Conservation (phyloP, 2,888 invertebrate species). For the Drosophila bunnanda region DNA sequence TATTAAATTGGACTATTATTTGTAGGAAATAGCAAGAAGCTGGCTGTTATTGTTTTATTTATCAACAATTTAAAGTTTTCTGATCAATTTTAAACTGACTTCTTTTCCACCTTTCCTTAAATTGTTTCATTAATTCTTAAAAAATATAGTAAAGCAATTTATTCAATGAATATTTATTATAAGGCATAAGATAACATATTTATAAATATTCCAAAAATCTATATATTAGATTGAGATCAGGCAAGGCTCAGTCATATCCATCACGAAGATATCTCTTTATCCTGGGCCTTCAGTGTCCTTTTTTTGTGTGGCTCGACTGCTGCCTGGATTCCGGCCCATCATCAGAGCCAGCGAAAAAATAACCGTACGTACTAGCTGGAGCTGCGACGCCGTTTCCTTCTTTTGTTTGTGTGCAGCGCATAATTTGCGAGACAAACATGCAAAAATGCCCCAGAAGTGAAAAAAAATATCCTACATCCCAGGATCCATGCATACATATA, state of each 20-base stretch:
- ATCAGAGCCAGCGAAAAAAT: constrained; percentile 48
- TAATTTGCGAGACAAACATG: constrained; percentile 78
- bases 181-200: too few relatives aligned
- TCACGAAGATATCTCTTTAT: constrained; percentile 18
- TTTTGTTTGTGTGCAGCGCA: constrained; percentile 78
- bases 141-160: not conserved
- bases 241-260: not conserved
- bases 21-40: not conserved
- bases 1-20: not conserved
- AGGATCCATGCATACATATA: constrained; percentile 24
- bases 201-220: too few relatives aligned
- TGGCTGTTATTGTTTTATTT: not conserved
- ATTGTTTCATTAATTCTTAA: not conserved
- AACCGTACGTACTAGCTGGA: constrained; percentile 37
- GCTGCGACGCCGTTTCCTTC: constrained; percentile 61
- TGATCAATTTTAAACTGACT: not conserved
- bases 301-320: constrained; percentile 12
- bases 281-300: constrained; percentile 26
- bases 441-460: constrained; percentile 69
- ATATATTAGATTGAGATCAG: not conserved
- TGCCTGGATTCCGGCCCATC: constrained; percentile 44
- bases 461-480: constrained; percentile 54
- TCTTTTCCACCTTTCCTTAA: not conserved
- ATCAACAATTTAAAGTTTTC: not conserved
- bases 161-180: not conserved